Base-by-base conservation (phyloP, 2,888 invertebrate genomes). In the Entomobrya multifasciata region DNA sequence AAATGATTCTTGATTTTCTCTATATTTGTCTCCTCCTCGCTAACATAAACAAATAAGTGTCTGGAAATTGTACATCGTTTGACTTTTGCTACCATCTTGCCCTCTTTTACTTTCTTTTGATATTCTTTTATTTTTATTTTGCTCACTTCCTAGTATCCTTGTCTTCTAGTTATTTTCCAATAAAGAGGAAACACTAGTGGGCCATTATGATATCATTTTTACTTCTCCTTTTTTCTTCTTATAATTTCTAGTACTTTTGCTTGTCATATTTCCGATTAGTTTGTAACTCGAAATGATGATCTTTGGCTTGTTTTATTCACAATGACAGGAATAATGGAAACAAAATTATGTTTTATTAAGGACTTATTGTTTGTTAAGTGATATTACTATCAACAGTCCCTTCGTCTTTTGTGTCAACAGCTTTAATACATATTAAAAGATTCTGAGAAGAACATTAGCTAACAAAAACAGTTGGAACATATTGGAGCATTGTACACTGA, bases 231-330 rank as follows among this genome's bases (percentile, higher is more conserved):
- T 15, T n/a, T n/a, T n/a, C n/a, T n/a, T n/a, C n/a, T n/a, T n/a
- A n/a, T n/a, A n/a, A n/a, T n/a, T n/a, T n/a, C n/a, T n/a, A n/a
- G n/a, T n/a, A n/a, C n/a, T n/a, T n/a, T 20, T 60, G 8, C 44
- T n/a, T 41, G 30, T 17, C 47, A 52, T 79, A 70, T 78, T 79
- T 77, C 57, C 62, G 86, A 86, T 88, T 85, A 88, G 82, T 79
- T 86, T 74, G 55, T 86, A 76, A 77, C 85, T 30, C 76, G 55
- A 62, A 78, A 88, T 79, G 77, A 86, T 88, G 86, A 88, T 86
- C 82, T 86, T 78, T 88, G 57, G 57, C 76, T 47, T 41, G 52
- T 82, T 88, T 88, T 82, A 88, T 88, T 86, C 78, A 55, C 27
- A 78, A 88, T 88, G 88, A 88, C 86, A 84, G 77, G 8, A 15